These are phyloP conservation scores for Tholera decimalis DNA, from an alignment of 2,888 invertebrate genomes.

Conservation along the genomic window DNA sequence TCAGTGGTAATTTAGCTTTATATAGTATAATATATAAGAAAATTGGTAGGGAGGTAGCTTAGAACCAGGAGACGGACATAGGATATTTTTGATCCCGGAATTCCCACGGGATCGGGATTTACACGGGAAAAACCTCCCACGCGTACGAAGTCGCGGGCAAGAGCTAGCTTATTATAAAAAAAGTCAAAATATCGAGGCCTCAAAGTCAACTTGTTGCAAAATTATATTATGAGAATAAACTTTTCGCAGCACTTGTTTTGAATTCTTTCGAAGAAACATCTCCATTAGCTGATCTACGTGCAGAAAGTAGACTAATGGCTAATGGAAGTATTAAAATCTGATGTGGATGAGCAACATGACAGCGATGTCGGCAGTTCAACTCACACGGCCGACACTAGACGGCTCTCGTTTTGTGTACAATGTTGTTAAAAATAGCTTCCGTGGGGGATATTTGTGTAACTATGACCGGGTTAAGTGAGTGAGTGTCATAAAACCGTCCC, in stretches of 20 bases:
- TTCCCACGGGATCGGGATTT: too few relatives aligned
- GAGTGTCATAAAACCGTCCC: conserved; percentile 78
- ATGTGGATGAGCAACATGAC: conserved; percentile 56
- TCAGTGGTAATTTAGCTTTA: too few relatives aligned
- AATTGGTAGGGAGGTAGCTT: too few relatives aligned
- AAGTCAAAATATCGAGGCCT: conserved; percentile 53
- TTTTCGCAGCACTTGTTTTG: conserved; percentile 21
- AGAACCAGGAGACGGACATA: too few relatives aligned
- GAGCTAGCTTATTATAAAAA: conserved; percentile 59
- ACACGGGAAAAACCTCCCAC: too few relatives aligned
- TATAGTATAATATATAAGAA: too few relatives aligned
- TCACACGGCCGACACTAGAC: conserved; percentile 74
- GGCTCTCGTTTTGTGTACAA: conserved; percentile 81
- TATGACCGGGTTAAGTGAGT: conserved; percentile 88
- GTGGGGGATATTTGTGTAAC: conserved; percentile 88
- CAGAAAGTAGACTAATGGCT: conserved; percentile 54
- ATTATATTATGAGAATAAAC: conserved; percentile 34
- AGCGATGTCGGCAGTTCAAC: conserved; percentile 63
- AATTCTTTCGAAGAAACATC: conserved; percentile 30
- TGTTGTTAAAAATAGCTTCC: conserved; percentile 84
- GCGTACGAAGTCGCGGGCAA: too few relatives aligned
- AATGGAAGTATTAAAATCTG: conserved; percentile 46
- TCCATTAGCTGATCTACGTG: conserved; percentile 32
- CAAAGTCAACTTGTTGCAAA: conserved; percentile 33
- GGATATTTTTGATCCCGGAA: too few relatives aligned